A percentile compares a stretch with the other conserved stretches of the same genome.
Evolutionary conservation across 2,888 invertebrate species (phyloP).

Genomic region (Eupithecia insigniata): DNA sequence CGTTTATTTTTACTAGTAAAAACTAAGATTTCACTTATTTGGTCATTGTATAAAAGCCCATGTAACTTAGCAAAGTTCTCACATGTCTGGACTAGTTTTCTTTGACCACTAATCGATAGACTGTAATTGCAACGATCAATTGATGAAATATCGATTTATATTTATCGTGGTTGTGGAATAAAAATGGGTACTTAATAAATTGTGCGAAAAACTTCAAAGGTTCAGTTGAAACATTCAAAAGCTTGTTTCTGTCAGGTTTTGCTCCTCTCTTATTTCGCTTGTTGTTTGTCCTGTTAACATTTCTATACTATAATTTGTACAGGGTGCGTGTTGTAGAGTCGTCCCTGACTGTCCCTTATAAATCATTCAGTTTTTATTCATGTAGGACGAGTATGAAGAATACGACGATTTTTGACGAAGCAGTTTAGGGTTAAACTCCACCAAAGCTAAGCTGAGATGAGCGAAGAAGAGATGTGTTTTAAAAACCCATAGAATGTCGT

Average conservation of each 20-base stretch:
- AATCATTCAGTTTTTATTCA: background rate
- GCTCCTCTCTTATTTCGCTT: background rate
- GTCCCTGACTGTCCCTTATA: background rate
- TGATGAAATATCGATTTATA: too few species aligned
- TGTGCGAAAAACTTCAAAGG: background rate
- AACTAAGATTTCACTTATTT: too few species aligned
- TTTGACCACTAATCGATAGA: too few species aligned
- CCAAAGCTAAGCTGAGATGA: too few species aligned
- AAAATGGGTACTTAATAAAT: background rate
- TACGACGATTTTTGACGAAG: background rate
- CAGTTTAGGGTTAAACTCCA: too few species aligned
- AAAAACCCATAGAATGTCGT: too few species aligned
- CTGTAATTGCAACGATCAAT: too few species aligned
- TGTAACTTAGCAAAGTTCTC: too few species aligned
- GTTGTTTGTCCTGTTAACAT: background rate
- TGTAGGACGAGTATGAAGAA: background rate
- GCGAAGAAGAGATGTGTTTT: too few species aligned
- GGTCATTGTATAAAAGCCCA: too few species aligned
- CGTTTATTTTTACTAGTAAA: too few species aligned
- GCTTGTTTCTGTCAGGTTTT: background rate
- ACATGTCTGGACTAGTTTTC: too few species aligned
- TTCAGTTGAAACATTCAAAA: background rate
- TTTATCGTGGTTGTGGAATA: background rate
- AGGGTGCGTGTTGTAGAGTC: background rate
- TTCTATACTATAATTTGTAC: background rate